These are phyloP conservation scores for Drosophila murphyi DNA, from an alignment of 1,140 invertebrate genomes.

Conservation along the genomic window DNA sequence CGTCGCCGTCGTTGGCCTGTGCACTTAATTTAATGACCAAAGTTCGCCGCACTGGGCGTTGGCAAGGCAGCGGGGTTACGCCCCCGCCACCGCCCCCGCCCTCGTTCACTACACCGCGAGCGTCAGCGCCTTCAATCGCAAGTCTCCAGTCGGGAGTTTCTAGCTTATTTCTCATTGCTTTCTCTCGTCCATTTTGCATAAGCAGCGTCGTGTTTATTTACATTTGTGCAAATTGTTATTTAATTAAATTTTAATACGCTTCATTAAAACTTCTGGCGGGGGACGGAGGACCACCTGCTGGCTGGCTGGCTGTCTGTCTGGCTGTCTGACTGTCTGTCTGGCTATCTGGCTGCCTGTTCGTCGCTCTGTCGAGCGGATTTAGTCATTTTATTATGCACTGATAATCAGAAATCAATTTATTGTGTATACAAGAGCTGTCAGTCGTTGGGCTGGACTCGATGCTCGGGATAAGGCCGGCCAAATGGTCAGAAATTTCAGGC, in stretches of 20 bases:
- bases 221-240: constrained; percentile 81
- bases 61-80: constrained; percentile 36
- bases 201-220: constrained; percentile 76
- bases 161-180: too few relatives aligned
- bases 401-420: constrained; percentile 81
- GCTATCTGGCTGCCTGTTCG: not conserved
- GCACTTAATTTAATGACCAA: constrained; percentile 82
- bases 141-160: too few relatives aligned
- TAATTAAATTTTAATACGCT: constrained; percentile 82
- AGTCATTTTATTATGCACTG: constrained; percentile 75
- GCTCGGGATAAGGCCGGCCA: constrained; percentile 10
- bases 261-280: constrained; percentile 72
- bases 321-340: not conserved
- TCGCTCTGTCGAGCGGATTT: constrained; percentile 38
- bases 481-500: constrained; percentile 57
- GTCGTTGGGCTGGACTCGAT: not conserved
- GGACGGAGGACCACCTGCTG: not conserved
- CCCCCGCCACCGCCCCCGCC: constrained; percentile 31
- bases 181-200: constrained; percentile 56
- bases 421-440: constrained; percentile 41
- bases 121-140: not conserved
- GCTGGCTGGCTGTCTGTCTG: too few relatives aligned
- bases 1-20: constrained; percentile 21
- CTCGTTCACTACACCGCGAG: not conserved
- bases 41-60: constrained; percentile 72